Percentiles rank a stretch among this genome's conserved stretches.
Evolutionary conservation across 2,113 vertebrate genomes (phyloP).

Genomic region (Erythrolamprus reginae): DNA sequence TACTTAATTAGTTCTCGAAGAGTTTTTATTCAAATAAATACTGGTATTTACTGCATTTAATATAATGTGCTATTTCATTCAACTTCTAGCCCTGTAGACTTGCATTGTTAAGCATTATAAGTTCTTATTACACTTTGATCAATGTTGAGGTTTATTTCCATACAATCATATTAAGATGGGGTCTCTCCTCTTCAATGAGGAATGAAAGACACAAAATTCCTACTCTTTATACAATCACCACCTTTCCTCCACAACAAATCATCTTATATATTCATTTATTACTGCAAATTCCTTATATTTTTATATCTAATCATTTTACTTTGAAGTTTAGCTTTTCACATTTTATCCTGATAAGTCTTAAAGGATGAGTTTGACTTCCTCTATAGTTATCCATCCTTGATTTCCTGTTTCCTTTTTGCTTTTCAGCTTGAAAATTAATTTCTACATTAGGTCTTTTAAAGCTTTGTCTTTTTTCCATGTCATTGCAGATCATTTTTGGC

Average conservation of each 20-base stretch:
- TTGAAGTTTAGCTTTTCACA: neutral
- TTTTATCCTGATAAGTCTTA: neutral
- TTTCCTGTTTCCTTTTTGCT: neutral
- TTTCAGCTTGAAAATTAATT: neutral
- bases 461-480: neutral
- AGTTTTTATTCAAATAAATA: neutral
- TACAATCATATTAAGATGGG: neutral
- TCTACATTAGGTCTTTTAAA: neutral
- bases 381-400: neutral
- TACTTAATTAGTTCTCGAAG: neutral
- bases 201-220: neutral
- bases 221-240: neutral
- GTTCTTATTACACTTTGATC: neutral
- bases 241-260: neutral
- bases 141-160: neutral
- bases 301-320: neutral
- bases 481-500: neutral
- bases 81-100: neutral
- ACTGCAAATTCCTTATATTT: neutral
- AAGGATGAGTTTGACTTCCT: neutral
- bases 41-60: neutral
- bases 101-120: neutral
- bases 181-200: neutral
- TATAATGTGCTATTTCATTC: neutral
- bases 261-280: neutral